phyloP scores from a whole-genome alignment of 2,888 invertebrate genomes.

The Eurois occulta region DNA sequence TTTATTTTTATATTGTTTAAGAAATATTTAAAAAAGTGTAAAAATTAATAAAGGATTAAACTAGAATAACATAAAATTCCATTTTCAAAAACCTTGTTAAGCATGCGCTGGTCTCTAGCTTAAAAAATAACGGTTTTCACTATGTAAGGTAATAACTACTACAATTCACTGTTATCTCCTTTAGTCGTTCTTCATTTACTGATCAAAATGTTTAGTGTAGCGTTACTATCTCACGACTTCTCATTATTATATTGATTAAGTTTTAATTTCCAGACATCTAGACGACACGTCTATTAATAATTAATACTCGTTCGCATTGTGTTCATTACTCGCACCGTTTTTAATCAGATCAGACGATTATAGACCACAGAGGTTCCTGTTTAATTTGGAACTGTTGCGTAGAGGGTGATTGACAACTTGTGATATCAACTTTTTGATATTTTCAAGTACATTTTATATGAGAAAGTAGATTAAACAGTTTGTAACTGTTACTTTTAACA shows the following conservation, averaged over 20 bases:
- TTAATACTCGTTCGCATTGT: slow-evolving; percentile 60
- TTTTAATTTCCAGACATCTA: slow-evolving; percentile 59
- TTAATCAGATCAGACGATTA: slow-evolving; percentile 55
- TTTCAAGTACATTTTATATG: not conserved
- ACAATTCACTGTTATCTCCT: slow-evolving; percentile 35
- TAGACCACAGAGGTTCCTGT: slow-evolving; percentile 38
- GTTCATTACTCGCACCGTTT: slow-evolving; percentile 56
- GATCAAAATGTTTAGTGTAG: slow-evolving; percentile 39
- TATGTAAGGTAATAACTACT: no score
- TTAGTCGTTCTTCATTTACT: slow-evolving; percentile 28
- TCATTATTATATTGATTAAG: slow-evolving; percentile 62
- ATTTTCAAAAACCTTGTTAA: no score
- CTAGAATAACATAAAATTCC: no score
- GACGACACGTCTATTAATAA: slow-evolving; percentile 63
- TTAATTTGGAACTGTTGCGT: slow-evolving; percentile 41
- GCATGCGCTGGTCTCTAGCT: no score
- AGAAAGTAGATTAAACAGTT: not conserved
- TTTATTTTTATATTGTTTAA: no score
- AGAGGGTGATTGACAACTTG: slow-evolving; percentile 11
- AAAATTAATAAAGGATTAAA: no score
- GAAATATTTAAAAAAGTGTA: no score
- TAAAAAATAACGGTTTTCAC: no score
- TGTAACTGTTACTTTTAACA: not conserved
- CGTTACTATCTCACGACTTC: slow-evolving; percentile 43
- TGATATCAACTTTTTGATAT: slow-evolving; percentile 10